A percentile compares a stretch with the other conserved stretches of the same genome.
Conservation (phyloP, 2,797 vertebrate genomes). For the Crax fasciolata region DNA sequence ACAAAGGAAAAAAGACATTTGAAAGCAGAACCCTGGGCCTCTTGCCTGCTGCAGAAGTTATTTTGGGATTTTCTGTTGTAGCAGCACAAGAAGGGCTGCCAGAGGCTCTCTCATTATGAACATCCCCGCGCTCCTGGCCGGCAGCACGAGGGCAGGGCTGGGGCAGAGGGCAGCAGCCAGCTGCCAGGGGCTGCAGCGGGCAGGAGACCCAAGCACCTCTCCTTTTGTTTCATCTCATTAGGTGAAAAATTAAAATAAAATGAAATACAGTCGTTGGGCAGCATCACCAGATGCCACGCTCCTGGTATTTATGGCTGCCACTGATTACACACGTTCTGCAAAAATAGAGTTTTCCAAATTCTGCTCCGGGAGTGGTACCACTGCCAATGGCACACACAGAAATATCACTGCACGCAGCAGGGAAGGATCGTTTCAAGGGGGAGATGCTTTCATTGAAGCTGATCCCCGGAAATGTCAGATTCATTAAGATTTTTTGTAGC, state of each 20-base stretch:
- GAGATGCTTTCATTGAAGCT: too few species aligned
- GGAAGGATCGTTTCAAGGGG: background rate
- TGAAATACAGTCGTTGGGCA: background rate
- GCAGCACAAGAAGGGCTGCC: background rate
- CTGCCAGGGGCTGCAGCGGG: rapidly evolving
- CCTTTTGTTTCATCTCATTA: background rate
- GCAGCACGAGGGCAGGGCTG: background rate
- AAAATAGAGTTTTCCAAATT: background rate
- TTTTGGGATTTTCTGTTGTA: background rate
- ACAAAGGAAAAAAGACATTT: background rate
- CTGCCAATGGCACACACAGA: background rate
- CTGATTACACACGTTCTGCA: background rate
- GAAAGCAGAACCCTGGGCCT: background rate
- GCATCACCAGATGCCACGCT: background rate
- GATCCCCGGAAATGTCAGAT: background rate
- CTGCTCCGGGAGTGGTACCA: rapidly evolving
- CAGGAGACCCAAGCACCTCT: background rate
- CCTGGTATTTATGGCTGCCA: rapidly evolving
- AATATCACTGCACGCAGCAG: rapidly evolving
- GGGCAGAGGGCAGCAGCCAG: background rate
- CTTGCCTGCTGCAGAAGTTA: background rate
- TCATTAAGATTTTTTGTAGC: background rate
- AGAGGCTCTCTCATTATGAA: background rate
- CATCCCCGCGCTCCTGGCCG: rapidly evolving
- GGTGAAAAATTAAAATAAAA: background rate